These are phyloP conservation scores for Brotogeris chrysoptera DNA, from an alignment of 2,797 vertebrate species.

Conservation along the genomic window DNA sequence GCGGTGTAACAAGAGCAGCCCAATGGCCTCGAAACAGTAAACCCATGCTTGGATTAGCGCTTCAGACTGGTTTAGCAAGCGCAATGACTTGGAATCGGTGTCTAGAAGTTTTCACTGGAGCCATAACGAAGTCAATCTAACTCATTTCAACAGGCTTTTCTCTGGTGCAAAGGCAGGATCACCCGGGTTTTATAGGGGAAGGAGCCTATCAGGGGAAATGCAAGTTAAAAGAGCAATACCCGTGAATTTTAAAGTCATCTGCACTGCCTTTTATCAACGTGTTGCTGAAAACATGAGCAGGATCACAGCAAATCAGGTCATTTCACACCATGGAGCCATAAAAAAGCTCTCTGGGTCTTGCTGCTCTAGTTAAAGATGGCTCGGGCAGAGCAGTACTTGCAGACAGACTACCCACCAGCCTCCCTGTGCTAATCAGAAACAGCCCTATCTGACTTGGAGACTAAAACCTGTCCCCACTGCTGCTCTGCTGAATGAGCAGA, in stretches of 20 bases:
- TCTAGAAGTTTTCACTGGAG: not conserved
- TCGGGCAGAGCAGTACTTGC: not conserved
- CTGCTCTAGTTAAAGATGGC: not conserved
- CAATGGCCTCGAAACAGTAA: rapidly evolving
- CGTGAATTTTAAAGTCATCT: not conserved
- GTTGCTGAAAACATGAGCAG: not conserved
- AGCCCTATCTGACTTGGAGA: not conserved
- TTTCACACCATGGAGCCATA: not conserved
- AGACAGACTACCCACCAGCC: not conserved
- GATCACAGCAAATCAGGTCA: not conserved
- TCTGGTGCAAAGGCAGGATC: not conserved
- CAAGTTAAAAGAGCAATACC: not conserved
- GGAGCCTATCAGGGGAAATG: not conserved
- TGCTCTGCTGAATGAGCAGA: not conserved
- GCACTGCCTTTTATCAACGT: not conserved
- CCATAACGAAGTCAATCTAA: not conserved
- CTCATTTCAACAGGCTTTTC: not conserved
- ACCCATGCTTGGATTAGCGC: not conserved
- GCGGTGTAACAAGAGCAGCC: not conserved
- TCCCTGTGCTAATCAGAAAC: not conserved
- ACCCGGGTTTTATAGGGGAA: not conserved
- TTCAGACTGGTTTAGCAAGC: not conserved
- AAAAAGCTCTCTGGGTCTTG: not conserved
- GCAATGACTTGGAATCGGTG: not conserved
- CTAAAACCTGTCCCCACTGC: not conserved